Conservation (phyloP, 2,113 vertebrate genomes). For the Delphinus delphis region DNA sequence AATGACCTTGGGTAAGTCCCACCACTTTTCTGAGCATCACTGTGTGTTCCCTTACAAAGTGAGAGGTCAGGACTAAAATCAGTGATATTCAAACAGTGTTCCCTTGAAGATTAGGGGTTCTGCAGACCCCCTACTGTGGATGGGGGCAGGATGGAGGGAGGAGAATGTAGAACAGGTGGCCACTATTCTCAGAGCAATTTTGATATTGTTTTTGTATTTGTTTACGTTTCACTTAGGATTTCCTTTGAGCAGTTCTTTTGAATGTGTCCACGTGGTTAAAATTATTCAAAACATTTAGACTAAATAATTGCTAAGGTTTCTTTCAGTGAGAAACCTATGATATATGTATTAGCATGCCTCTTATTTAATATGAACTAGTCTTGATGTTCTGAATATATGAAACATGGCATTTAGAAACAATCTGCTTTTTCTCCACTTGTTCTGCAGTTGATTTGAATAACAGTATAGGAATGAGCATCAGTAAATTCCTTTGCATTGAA, state of each 20-base stretch:
- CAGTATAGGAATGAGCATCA: not conserved
- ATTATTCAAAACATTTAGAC: not conserved
- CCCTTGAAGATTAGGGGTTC: not conserved
- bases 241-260: not conserved
- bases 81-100: not conserved
- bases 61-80: not conserved
- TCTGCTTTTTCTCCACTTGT: not conserved
- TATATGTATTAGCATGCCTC: not conserved
- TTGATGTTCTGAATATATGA: not conserved
- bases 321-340: not conserved
- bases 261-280: not conserved
- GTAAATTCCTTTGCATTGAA: not conserved
- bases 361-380: not conserved
- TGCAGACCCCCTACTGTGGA: not conserved
- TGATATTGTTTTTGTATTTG: not conserved
- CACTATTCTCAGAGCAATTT: not conserved
- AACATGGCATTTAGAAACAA: not conserved
- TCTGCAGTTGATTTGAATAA: not conserved
- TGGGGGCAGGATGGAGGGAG: accelerated
- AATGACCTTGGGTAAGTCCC: not conserved
- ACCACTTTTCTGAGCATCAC: not conserved
- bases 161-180: not conserved
- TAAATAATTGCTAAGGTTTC: not conserved
- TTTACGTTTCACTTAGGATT: not conserved
- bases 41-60: not conserved